These are phyloP conservation scores for Myotis daubentonii DNA, from an alignment of 2,797 vertebrate genomes.

Conservation along the genomic window DNA sequence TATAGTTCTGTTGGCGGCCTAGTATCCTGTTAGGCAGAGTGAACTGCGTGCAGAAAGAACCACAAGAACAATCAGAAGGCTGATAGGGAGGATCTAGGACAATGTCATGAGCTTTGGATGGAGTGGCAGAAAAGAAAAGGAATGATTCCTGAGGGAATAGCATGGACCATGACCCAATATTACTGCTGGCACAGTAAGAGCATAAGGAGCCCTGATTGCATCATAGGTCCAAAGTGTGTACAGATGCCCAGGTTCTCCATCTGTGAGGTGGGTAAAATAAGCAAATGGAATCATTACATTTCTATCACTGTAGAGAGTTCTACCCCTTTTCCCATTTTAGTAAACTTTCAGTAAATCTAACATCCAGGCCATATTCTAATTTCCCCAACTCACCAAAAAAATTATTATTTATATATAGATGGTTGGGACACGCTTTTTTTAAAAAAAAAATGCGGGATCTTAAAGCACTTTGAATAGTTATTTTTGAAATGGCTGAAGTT, in stretches of 20 bases:
- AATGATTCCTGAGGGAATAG: neutral
- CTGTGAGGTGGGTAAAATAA: neutral
- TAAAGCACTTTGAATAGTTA: neutral
- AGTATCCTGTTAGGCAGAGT: neutral
- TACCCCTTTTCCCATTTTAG: neutral
- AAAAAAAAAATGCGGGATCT: neutral
- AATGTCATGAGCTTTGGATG: neutral
- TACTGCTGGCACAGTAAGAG: neutral
- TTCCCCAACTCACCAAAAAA: neutral
- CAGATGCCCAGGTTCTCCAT: neutral
- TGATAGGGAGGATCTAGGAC: neutral
- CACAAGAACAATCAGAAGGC: neutral
- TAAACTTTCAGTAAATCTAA: slow-evolving; percentile 7
- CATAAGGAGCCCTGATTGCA: neutral
- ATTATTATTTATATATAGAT: neutral
- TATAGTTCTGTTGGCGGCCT: neutral
- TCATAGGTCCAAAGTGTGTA: neutral
- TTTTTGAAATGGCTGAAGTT: neutral
- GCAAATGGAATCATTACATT: neutral
- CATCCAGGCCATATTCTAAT: neutral
- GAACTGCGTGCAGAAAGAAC: neutral
- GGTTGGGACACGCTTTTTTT: neutral
- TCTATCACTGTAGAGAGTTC: neutral
- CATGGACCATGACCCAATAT: too few relatives aligned
- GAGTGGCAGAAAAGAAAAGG: neutral